Evolutionary conservation across 2,888 invertebrate genomes (phyloP).

Genomic region (Monopis laevigella): DNA sequence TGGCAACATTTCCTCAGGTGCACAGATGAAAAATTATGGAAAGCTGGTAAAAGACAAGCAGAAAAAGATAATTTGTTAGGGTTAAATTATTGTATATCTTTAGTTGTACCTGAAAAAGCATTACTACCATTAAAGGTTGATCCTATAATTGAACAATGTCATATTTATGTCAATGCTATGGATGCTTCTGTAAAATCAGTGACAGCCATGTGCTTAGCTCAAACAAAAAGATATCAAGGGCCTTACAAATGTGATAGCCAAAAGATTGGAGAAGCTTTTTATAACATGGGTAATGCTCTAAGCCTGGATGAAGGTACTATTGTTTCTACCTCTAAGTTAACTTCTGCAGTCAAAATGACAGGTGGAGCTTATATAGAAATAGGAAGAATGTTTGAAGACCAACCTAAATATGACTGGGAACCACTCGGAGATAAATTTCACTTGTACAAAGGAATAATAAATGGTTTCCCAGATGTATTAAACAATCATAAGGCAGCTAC

Average conservation of each 20-base stretch:
- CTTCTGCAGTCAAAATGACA: conserved; percentile 83
- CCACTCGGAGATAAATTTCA: conserved; percentile 91
- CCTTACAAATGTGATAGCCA: conserved; percentile 91
- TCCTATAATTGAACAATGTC: conserved; percentile 83
- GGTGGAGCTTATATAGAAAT: conserved; percentile 91
- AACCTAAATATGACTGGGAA: conserved; percentile 90
- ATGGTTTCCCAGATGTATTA: conserved; percentile 90
- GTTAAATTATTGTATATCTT: conserved; percentile 89
- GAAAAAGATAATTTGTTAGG: conserved; percentile 93
- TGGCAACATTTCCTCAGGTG: conserved; percentile 98
- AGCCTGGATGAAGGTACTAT: conserved; percentile 78
- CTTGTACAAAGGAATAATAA: conserved; percentile 93
- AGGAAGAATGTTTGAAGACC: conserved; percentile 89
- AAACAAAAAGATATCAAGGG: conserved; percentile 86
- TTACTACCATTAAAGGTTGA: conserved; percentile 80
- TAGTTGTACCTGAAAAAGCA: conserved; percentile 85
- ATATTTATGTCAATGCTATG: conserved; percentile 83
- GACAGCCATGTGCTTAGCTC: conserved; percentile 82
- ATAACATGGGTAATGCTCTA: conserved; percentile 83
- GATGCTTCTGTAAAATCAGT: conserved; percentile 89
- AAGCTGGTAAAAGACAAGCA: conserved; percentile 93
- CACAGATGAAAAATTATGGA: conserved; percentile 98
- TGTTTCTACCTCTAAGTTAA: conserved; percentile 72
- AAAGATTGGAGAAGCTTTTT: conserved; percentile 89
- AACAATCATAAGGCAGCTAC: conserved; percentile 89